Evolutionary conservation across 2,888 invertebrate species (phyloP).

Genomic region (Chrysomela aeneicollis): DNA sequence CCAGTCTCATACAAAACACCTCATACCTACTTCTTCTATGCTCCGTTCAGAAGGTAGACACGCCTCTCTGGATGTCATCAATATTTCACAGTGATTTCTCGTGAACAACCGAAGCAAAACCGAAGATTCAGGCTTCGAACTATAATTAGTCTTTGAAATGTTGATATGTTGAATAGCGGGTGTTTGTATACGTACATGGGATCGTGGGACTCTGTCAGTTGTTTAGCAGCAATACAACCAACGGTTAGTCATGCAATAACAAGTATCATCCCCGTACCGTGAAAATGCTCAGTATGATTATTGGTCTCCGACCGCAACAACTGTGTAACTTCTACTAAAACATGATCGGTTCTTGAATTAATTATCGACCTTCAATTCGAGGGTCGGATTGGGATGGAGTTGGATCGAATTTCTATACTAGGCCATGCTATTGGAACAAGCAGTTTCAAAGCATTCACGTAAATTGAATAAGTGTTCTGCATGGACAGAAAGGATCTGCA

Average conservation of each 20-base stretch:
- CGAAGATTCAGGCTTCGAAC: conserved; percentile 3
- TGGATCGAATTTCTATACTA: no score
- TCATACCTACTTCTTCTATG: no score
- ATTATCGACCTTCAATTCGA: conserved; percentile 26
- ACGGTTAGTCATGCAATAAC: conserved; percentile 36
- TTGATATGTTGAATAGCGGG: conserved; percentile 42
- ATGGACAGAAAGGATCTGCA: no score
- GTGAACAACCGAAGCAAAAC: not conserved
- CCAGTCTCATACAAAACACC: no score
- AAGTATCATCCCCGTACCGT: conserved; percentile 38
- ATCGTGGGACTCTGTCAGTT: conserved; percentile 40
- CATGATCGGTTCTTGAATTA: conserved; percentile 46
- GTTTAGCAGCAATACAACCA: conserved; percentile 35
- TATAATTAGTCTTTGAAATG: conserved; percentile 20
- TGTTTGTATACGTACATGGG: conserved; percentile 42
- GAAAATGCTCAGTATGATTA: conserved; percentile 49
- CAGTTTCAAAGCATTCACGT: no score
- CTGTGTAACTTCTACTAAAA: conserved; percentile 50
- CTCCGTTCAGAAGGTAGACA: no score
- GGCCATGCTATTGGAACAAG: no score
- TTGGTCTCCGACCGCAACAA: conserved; percentile 54
- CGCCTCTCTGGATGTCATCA: not conserved
- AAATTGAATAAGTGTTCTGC: no score
- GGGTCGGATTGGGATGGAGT: not conserved
- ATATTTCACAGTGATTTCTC: conserved; percentile 5